Evolutionary conservation across 2,797 vertebrate species (phyloP).

Genomic region (Neomorphus geoffroyi): DNA sequence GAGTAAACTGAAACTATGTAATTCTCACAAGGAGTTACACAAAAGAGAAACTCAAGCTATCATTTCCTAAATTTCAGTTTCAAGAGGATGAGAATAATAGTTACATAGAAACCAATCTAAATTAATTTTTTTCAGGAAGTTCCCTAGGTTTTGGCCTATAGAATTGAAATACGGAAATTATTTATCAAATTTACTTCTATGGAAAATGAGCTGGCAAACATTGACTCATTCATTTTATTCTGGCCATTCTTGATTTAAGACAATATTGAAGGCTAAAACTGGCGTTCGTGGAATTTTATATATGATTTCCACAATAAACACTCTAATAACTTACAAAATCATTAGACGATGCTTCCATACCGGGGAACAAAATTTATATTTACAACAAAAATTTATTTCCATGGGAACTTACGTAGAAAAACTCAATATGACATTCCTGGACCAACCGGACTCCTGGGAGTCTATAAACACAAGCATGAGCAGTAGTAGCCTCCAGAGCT

Average conservation of each 20-base stretch:
- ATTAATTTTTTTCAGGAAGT: background rate
- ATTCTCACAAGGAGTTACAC: background rate
- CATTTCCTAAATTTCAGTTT: background rate
- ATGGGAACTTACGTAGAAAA: background rate
- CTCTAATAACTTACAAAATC: background rate
- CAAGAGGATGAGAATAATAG: background rate
- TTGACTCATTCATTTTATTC: background rate
- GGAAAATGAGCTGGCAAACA: background rate
- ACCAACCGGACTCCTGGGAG: background rate
- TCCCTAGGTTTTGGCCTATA: background rate
- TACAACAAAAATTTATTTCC: background rate
- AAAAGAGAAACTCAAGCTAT: background rate
- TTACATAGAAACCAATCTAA: background rate
- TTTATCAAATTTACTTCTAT: background rate
- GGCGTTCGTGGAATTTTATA: background rate
- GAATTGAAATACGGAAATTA: background rate
- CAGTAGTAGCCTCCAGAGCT: background rate
- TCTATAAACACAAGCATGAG: background rate
- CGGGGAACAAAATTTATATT: background rate
- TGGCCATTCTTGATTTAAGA: background rate
- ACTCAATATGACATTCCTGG: background rate
- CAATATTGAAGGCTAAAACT: background rate
- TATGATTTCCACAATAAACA: background rate
- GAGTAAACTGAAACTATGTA: background rate
- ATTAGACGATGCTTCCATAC: accelerated